A percentile compares a stretch with the other conserved stretches of the same genome.
Conservation (phyloP, 2,797 vertebrate species). For the Scyliorhinus canicula region DNA sequence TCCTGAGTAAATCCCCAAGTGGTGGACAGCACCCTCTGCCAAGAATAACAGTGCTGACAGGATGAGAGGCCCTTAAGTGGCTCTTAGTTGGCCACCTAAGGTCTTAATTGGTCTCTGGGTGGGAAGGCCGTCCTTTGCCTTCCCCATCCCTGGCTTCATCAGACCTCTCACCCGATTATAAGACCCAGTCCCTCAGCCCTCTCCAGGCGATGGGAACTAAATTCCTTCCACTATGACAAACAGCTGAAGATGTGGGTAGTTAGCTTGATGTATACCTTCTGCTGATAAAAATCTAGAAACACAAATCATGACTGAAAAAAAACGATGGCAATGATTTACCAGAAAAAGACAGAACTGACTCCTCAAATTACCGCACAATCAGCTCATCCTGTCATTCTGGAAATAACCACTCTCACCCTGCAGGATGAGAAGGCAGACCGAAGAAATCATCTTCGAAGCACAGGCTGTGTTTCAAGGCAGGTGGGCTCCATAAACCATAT, state of each 20-base stretch:
- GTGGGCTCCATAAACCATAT: not conserved
- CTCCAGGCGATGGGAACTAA: too few species aligned
- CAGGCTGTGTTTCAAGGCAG: not conserved
- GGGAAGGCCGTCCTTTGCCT: too few species aligned
- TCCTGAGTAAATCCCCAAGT: too few species aligned
- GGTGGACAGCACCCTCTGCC: too few species aligned
- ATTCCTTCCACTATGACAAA: not conserved
- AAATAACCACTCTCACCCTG: not conserved
- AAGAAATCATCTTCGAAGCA: not conserved
- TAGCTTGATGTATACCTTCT: not conserved
- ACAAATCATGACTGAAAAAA: not conserved
- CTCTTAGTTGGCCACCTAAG: too few species aligned
- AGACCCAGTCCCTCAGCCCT: not conserved
- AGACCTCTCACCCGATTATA: not conserved
- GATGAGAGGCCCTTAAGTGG: too few species aligned
- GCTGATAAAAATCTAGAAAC: not conserved
- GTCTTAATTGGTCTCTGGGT: too few species aligned
- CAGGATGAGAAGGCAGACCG: not conserved
- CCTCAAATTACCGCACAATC: not conserved
- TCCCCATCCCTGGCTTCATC: not conserved
- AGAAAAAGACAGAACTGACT: not conserved
- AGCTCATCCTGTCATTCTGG: not conserved
- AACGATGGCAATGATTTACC: not conserved
- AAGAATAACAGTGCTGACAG: too few species aligned
- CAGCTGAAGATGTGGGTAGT: not conserved